Percentiles rank a stretch among this genome's conserved stretches.
These are phyloP conservation scores for Coregonus suidteri DNA, from an alignment of 2,797 vertebrate species.

Conservation along the genomic window DNA sequence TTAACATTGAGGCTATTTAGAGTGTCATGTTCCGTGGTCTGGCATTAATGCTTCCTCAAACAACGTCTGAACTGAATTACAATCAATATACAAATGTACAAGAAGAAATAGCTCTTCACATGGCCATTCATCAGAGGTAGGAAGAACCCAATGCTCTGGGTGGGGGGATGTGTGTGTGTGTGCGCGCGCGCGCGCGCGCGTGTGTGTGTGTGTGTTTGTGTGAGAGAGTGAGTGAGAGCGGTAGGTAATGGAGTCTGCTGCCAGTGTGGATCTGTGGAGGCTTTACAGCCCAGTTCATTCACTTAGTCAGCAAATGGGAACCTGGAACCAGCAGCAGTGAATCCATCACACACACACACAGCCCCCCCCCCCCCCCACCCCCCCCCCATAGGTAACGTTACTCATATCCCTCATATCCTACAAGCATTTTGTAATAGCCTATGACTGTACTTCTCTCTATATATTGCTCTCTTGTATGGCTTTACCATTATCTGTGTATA, in stretches of 20 bases:
- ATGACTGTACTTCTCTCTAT: not conserved
- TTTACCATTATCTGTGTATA: not conserved
- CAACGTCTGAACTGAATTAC: slow-evolving; percentile 14
- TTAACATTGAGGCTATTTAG: not conserved
- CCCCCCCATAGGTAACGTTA: not conserved
- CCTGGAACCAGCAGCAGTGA: not conserved
- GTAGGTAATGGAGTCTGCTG: slow-evolving; percentile 32
- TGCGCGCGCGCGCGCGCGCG: not conserved
- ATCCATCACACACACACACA: slow-evolving; percentile 10
- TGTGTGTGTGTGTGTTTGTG: not conserved
- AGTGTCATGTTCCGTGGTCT: not conserved
- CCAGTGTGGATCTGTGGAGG: not conserved
- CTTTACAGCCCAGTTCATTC: slow-evolving; percentile 17
- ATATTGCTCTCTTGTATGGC: not conserved
- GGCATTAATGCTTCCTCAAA: not conserved
- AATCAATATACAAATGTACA: slow-evolving; percentile 26
- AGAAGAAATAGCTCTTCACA: slow-evolving; percentile 21
- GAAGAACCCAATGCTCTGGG: no score
- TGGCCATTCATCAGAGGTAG: slow-evolving; percentile 23
- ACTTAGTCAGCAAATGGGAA: slow-evolving; percentile 36
- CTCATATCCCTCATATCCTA: not conserved
- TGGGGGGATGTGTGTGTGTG: no score
- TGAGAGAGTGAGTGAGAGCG: not conserved
- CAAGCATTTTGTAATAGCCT: not conserved
- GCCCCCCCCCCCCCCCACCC: not conserved